A percentile compares a stretch with the other conserved stretches of the same genome.
Conservation (phyloP, 92 coral and sea anemone species). For the Epizoanthus illoricatus region DNA sequence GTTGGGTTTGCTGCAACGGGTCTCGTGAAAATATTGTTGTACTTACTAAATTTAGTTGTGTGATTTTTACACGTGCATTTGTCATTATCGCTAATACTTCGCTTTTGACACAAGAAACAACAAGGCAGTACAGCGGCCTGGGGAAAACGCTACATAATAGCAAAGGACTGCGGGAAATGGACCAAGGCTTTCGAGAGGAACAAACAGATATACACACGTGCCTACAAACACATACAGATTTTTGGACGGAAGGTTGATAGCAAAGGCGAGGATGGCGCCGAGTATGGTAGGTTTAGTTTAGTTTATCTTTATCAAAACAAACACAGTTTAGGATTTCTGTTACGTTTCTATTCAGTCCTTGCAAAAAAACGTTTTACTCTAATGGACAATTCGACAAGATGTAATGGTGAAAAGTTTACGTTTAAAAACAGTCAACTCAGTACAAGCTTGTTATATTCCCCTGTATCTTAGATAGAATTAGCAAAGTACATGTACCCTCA, state of each 20-base stretch:
- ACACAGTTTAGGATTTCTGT: background rate
- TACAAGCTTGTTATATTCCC: background rate
- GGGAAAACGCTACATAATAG: background rate
- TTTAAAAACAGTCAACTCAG: background rate
- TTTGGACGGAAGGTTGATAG: conserved; percentile 18
- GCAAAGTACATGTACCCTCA: no score
- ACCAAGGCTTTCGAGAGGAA: background rate
- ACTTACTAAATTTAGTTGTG: background rate
- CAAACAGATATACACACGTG: conserved; percentile 23
- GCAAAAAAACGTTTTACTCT: background rate
- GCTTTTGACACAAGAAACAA: background rate
- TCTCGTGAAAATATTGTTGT: background rate
- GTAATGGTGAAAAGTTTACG: no score
- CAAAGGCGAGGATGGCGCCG: conserved; percentile 29
- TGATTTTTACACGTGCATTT: background rate
- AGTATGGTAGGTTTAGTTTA: conserved; percentile 2
- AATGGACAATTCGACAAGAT: background rate
- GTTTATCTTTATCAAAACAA: conserved; percentile 21
- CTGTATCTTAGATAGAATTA: no score
- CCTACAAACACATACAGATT: conserved; percentile 7
- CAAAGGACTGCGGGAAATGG: conserved; percentile 13
- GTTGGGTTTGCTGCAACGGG: background rate
- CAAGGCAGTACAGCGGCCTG: background rate
- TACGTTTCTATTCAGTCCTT: background rate
- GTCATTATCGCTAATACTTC: background rate